Conservation (phyloP, 2,888 invertebrate genomes). For the Odiellus spinosus region DNA sequence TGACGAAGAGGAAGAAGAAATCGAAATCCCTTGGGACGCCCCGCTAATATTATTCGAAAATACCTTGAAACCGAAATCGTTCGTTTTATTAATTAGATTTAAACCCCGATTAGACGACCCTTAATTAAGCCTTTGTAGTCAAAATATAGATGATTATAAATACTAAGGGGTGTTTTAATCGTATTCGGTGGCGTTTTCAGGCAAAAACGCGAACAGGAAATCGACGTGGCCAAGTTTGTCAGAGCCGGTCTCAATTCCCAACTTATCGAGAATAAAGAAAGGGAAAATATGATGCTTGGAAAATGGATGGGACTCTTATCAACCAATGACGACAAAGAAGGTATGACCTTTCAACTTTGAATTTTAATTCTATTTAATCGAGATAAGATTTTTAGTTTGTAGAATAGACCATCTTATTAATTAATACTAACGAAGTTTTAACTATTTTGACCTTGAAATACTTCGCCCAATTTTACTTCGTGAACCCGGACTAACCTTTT, state of each 20-base stretch:
- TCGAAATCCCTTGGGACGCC: constrained; percentile 20
- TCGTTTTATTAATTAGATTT: background rate
- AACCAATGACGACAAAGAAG: background rate
- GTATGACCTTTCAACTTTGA: too few relatives aligned
- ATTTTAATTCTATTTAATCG: too few relatives aligned
- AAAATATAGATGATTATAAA: too few relatives aligned
- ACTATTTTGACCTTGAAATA: too few relatives aligned
- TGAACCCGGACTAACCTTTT: too few relatives aligned
- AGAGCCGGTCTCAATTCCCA: constrained; percentile 26
- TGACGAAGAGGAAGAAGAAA: too few relatives aligned
- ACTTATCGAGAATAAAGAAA: constrained; percentile 24
- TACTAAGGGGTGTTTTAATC: background rate
- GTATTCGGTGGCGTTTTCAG: background rate
- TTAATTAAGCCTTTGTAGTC: too few relatives aligned
- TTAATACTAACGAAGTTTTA: too few relatives aligned
- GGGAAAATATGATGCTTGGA: constrained; percentile 19
- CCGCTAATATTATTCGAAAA: constrained; percentile 11
- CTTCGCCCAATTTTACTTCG: too few relatives aligned
- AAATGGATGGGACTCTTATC: constrained; percentile 20
- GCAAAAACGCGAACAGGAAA: constrained; percentile 23
- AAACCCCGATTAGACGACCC: too few relatives aligned
- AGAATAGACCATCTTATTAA: too few relatives aligned
- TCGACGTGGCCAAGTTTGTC: constrained; percentile 31
- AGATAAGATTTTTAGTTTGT: too few relatives aligned
- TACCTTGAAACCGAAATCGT: constrained; percentile 1